Evolutionary conservation across 92 coral and sea anemone species (phyloP).

Genomic region (Desmophyllum pertusum): DNA sequence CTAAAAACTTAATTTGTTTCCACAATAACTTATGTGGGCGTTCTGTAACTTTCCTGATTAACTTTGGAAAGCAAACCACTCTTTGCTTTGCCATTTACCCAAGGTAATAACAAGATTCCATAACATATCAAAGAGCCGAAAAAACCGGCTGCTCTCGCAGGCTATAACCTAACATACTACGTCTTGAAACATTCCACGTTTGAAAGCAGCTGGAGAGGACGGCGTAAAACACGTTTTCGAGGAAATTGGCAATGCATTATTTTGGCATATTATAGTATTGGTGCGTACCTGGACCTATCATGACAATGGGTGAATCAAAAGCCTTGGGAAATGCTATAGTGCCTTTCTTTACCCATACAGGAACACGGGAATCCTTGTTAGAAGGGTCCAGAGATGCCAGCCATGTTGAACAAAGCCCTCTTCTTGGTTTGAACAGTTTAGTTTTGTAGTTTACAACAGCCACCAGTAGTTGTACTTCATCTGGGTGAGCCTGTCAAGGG

Average conservation of each 20-base stretch:
- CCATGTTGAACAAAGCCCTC: slow-evolving; percentile 97
- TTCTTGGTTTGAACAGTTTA: slow-evolving; percentile 79
- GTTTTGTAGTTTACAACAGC: slow-evolving; percentile 96
- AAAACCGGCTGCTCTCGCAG: too few species aligned
- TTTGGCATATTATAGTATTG: background rate
- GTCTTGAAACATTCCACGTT: too few species aligned
- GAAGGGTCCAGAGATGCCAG: slow-evolving; percentile 79
- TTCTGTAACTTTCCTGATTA: too few species aligned
- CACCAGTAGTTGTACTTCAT: slow-evolving; percentile 90
- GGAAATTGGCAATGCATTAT: background rate
- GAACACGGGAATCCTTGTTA: slow-evolving; percentile 48
- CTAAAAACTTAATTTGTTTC: too few species aligned
- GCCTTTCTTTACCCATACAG: slow-evolving; percentile 89
- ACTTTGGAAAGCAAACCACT: too few species aligned
- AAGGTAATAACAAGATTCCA: too few species aligned
- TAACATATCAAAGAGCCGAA: too few species aligned
- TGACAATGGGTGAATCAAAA: slow-evolving; percentile 71
- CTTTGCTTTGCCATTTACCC: too few species aligned
- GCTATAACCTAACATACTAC: too few species aligned
- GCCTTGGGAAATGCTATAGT: slow-evolving; percentile 83
- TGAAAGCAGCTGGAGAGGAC: too few species aligned
- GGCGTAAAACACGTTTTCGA: too few species aligned
- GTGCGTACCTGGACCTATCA: slow-evolving; percentile 94
- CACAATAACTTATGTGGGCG: too few species aligned
- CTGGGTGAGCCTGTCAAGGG: slow-evolving; percentile 71